A percentile compares a stretch with the other conserved stretches of the same genome.
These are phyloP conservation scores for Agriopis leucophaearia DNA, from an alignment of 2,888 invertebrate genomes.

Conservation along the genomic window DNA sequence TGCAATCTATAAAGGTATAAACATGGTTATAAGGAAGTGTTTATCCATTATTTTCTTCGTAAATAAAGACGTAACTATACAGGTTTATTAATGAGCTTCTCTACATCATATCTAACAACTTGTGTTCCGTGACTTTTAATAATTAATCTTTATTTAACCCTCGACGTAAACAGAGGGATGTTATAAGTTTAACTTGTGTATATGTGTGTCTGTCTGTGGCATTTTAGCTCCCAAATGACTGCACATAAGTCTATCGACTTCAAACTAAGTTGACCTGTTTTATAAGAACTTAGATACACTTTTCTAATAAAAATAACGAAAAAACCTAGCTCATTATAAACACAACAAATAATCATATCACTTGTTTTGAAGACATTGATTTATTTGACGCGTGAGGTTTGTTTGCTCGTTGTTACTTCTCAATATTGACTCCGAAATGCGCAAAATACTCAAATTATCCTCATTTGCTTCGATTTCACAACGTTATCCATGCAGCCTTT, in stretches of 20 bases:
- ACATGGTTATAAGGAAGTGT: conserved; percentile 7
- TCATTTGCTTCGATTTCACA: conserved; percentile 15
- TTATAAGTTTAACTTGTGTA: no score
- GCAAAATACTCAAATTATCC: conserved; percentile 18
- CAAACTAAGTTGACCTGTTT: no score
- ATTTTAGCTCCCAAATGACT: no score
- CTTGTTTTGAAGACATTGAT: conserved; percentile 9
- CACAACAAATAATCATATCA: conserved; percentile 2
- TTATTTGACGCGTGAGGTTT: not conserved
- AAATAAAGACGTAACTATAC: conserved; percentile 3
- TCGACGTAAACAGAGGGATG: no score
- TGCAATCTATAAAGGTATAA: conserved; percentile 8
- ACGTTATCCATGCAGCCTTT: conserved; percentile 12
- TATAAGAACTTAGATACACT: no score
- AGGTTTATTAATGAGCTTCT: no score
- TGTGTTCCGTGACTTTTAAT: no score
- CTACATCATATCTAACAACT: no score
- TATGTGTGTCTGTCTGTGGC: no score
- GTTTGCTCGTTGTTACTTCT: conserved; percentile 1
- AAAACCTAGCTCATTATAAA: not conserved
- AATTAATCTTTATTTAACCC: no score
- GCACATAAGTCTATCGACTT: no score
- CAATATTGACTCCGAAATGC: conserved; percentile 8
- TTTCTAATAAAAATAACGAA: no score
- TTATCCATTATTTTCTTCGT: conserved; percentile 5